These are phyloP conservation scores for Lepidonotus clava DNA, from an alignment of 2,888 invertebrate species.

Conservation along the genomic window DNA sequence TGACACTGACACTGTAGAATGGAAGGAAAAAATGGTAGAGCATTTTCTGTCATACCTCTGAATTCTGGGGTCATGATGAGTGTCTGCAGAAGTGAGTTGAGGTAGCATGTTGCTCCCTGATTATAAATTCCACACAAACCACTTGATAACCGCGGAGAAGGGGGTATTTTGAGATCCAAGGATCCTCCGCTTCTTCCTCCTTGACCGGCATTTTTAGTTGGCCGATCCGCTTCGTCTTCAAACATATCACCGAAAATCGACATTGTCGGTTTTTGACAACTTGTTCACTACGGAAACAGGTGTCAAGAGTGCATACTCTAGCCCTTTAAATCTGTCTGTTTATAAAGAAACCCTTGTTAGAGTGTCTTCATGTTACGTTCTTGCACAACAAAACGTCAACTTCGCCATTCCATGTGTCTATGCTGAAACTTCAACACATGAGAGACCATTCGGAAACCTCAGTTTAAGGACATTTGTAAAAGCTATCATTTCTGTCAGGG, in stretches of 20 bases:
- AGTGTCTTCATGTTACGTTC: neutral
- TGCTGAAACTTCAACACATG: conserved; percentile 41
- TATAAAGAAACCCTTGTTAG: conserved; percentile 17
- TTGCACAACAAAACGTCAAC: conserved; percentile 36
- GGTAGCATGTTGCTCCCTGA: conserved; percentile 81
- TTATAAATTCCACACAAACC: conserved; percentile 77
- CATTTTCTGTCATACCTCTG: no score
- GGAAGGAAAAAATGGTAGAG: no score
- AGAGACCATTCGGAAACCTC: no score
- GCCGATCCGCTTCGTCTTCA: conserved; percentile 6
- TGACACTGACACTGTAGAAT: no score
- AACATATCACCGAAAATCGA: conserved; percentile 55
- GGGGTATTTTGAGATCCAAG: conserved; percentile 52
- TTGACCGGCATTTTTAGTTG: neutral
- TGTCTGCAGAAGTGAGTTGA: conserved; percentile 80
- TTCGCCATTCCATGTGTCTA: conserved; percentile 21
- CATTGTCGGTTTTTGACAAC: conserved; percentile 27
- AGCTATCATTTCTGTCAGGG: no score
- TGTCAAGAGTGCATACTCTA: conserved; percentile 24
- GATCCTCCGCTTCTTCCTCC: neutral
- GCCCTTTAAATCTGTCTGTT: neutral
- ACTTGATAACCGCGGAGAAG: conserved; percentile 52
- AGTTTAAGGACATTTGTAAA: no score
- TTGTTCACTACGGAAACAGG: neutral
- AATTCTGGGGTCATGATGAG: conserved; percentile 80